Percentiles rank a stretch among this genome's conserved stretches.
phyloP scores from a whole-genome alignment of 1,140 invertebrate species.

The Hydropsyche tenuis region DNA sequence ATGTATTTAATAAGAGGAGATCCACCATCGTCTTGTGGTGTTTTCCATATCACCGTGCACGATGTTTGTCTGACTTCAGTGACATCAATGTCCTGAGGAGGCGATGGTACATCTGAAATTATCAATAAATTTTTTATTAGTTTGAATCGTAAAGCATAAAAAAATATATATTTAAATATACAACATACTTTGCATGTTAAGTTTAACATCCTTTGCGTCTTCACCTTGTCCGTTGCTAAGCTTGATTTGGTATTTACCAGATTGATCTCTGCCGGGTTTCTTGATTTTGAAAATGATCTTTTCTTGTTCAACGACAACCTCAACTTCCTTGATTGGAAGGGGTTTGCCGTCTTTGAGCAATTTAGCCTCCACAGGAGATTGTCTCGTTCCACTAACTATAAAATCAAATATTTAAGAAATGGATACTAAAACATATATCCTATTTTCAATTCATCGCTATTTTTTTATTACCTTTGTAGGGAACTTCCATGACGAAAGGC shows the following conservation, averaged over 20 bases:
- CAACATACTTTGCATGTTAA: constrained; percentile 80
- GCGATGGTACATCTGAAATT: constrained; percentile 81
- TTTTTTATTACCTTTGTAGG: constrained; percentile 80
- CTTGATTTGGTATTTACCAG: constrained; percentile 86
- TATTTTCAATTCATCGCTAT: not conserved
- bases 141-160: not conserved
- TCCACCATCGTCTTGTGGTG: constrained; percentile 92
- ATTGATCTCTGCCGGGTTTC: constrained; percentile 81
- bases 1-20: constrained; percentile 89
- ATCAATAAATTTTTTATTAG: constrained; percentile 39
- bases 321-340: constrained; percentile 85
- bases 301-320: constrained; percentile 87
- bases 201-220: constrained; percentile 80
- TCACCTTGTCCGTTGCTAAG: constrained; percentile 87
- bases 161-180: constrained; percentile 9
- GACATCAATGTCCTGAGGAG: constrained; percentile 89
- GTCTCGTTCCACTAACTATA: constrained; percentile 83
- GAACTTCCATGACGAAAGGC: constrained; percentile 85
- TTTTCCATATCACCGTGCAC: constrained; percentile 91
- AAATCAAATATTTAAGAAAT: constrained; percentile 23
- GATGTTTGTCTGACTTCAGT: constrained; percentile 90
- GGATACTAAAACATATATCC: not conserved
- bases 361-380: constrained; percentile 87
- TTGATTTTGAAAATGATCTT: constrained; percentile 90
- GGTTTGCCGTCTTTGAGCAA: constrained; percentile 87